These are phyloP conservation scores for Yasuhikotakia modesta DNA, from an alignment of 2,797 vertebrate species.

Conservation along the genomic window DNA sequence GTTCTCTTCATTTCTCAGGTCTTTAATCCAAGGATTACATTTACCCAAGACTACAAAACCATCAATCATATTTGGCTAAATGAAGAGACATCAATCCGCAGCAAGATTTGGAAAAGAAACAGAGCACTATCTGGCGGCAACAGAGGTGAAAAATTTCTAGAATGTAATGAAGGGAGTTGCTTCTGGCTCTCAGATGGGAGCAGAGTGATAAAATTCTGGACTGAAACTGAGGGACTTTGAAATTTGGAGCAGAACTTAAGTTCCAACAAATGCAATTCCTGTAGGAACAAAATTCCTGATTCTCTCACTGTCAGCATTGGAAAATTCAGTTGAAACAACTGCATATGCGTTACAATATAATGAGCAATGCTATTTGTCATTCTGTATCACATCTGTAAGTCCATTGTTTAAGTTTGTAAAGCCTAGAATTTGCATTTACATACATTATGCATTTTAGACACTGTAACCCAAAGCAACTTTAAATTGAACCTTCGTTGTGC, in stretches of 20 bases:
- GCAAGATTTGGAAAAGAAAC: background rate
- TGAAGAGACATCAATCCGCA: conserved; percentile 16
- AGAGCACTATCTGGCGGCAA: conserved; percentile 22
- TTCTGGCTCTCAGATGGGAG: conserved; percentile 1
- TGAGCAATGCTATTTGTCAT: background rate
- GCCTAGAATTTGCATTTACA: no score
- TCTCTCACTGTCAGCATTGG: background rate
- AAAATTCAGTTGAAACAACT: background rate
- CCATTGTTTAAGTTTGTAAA: no score
- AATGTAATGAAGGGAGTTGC: conserved; percentile 2
- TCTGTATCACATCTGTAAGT: no score
- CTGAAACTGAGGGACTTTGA: background rate
- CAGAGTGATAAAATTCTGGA: background rate
- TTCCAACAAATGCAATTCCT: background rate
- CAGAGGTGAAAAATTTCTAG: background rate
- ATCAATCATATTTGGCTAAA: conserved; percentile 40
- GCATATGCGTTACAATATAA: background rate
- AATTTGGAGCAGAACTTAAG: background rate
- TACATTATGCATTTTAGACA: no score
- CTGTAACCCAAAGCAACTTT: no score
- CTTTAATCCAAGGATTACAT: conserved; percentile 45
- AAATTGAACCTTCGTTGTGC: no score
- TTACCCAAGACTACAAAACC: conserved; percentile 27
- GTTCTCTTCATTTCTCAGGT: conserved; percentile 25
- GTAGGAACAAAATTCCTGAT: background rate